Conservation (phyloP, 2,797 vertebrate genomes). For the Pampus argenteus region DNA sequence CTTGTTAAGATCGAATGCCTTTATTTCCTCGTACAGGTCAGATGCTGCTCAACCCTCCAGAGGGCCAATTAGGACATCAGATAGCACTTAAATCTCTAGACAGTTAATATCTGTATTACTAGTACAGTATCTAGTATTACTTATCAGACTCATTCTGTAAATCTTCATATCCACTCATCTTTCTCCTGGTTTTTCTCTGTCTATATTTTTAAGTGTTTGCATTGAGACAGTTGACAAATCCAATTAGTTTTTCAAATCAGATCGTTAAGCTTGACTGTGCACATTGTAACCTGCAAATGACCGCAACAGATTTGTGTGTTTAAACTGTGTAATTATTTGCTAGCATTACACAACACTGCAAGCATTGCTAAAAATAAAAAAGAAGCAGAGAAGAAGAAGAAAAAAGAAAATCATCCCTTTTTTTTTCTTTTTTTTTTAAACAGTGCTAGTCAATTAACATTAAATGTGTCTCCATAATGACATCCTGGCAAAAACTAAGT, state of each 20-base stretch:
- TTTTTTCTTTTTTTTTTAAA: slow-evolving; percentile 4
- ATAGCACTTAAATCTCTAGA: slow-evolving; percentile 53
- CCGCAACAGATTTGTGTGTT: slow-evolving; percentile 10
- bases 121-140: slow-evolving; percentile 48
- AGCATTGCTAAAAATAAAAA: slow-evolving; percentile 11
- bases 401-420: not conserved
- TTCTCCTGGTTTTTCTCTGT: slow-evolving; percentile 30
- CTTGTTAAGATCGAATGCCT: slow-evolving; percentile 53
- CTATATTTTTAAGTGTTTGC: slow-evolving; percentile 44
- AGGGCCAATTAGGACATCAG: slow-evolving; percentile 78
- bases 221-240: slow-evolving; percentile 11
- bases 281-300: slow-evolving; percentile 14
- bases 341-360: not conserved
- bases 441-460: slow-evolving; percentile 44
- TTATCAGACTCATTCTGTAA: slow-evolving; percentile 65
- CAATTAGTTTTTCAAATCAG: slow-evolving; percentile 7
- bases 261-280: slow-evolving; percentile 38
- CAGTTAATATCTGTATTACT: slow-evolving; percentile 65
- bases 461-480: slow-evolving; percentile 41
- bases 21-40: slow-evolving; percentile 44
- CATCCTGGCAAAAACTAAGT: slow-evolving; percentile 30
- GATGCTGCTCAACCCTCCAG: slow-evolving; percentile 63
- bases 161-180: slow-evolving; percentile 54
- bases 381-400: not conserved
- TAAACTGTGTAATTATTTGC: slow-evolving; percentile 28